A percentile compares a stretch with the other conserved stretches of the same genome.
phyloP scores from a whole-genome alignment of 1,140 invertebrate species.

The Scaptomyza montana region DNA sequence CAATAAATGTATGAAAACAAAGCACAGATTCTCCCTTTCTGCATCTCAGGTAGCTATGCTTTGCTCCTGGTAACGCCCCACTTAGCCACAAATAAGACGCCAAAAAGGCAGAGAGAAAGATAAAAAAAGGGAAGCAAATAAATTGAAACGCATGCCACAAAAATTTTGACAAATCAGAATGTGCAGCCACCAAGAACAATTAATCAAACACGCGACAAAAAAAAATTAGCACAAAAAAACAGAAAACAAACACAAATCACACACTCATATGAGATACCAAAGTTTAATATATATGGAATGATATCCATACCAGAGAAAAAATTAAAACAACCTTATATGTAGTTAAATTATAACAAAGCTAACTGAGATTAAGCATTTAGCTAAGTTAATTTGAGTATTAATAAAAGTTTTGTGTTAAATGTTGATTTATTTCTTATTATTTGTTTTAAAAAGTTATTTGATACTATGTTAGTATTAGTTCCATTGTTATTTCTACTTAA shows the following conservation, averaged over 20 bases:
- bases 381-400: background rate
- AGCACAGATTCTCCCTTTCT: background rate
- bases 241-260: background rate
- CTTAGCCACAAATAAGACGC: conserved; percentile 26
- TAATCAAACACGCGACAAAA: conserved; percentile 33
- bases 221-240: background rate
- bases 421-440: no score
- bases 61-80: conserved; percentile 32
- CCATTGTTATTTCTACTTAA: no score
- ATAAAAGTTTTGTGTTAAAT: background rate
- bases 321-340: background rate
- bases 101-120: conserved; percentile 21
- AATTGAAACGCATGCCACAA: conserved; percentile 6
- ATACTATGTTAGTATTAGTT: no score
- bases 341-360: background rate
- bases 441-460: no score
- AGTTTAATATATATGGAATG: background rate
- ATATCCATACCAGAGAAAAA: background rate
- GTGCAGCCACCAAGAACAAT: conserved; percentile 39
- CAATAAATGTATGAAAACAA: conserved; percentile 33
- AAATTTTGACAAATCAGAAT: conserved; percentile 49
- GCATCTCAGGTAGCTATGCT: conserved; percentile 35
- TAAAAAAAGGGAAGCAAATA: background rate
- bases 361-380: background rate
- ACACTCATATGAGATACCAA: background rate